Conservation (phyloP, 1,140 invertebrate species). For the Agraylea sexmaculata region DNA sequence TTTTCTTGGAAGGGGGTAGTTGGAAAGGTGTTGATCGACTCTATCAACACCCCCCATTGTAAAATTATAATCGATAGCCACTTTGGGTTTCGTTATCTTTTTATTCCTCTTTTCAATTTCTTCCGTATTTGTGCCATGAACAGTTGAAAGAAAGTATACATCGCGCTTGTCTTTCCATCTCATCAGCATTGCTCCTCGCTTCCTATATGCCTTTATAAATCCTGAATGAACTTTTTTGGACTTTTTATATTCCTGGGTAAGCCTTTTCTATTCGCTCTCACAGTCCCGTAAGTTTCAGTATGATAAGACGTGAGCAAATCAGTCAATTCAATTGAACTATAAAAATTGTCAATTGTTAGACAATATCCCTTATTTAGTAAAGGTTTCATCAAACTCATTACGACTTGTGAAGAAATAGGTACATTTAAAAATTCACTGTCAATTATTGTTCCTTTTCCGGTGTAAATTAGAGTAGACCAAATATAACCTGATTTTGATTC, state of each 20-base stretch:
- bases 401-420: constrained; percentile 7
- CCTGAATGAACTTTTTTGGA: constrained; percentile 9
- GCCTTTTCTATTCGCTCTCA: constrained; percentile 6
- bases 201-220: constrained; percentile 1
- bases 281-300: constrained; percentile 6
- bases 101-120: constrained; percentile 3
- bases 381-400: constrained; percentile 5
- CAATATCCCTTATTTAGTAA: constrained; percentile 3
- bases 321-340: constrained; percentile 8
- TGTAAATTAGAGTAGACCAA: constrained; percentile 1
- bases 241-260: constrained; percentile 5
- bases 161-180: constrained; percentile 11
- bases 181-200: constrained; percentile 11
- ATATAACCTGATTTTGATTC: constrained; percentile 4
- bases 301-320: background rate
- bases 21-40: constrained; percentile 9
- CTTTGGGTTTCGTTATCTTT: constrained; percentile 4
- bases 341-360: constrained; percentile 15
- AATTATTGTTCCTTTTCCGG: constrained; percentile 1
- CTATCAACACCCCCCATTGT: constrained; percentile 11
- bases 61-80: constrained; percentile 6
- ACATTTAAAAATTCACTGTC: constrained; percentile 3
- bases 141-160: constrained; percentile 10
- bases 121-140: constrained; percentile 7
- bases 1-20: constrained; percentile 10